These are phyloP conservation scores for Anneissia japonica DNA, from an alignment of 35 echinoderm and acorn worm genomes.

Conservation along the genomic window DNA sequence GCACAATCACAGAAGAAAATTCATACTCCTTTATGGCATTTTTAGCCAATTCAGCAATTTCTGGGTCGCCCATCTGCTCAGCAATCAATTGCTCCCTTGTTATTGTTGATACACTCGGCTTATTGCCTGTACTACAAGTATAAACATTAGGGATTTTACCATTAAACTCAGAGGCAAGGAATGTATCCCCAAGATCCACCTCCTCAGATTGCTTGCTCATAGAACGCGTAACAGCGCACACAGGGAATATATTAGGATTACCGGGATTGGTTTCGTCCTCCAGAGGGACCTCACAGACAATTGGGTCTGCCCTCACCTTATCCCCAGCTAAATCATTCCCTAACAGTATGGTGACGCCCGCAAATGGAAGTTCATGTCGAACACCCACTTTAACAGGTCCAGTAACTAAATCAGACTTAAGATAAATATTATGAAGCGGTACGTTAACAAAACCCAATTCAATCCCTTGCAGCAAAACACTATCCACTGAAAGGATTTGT, in stretches of 20 bases:
- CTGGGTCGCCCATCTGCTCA: not conserved
- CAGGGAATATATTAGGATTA: not conserved
- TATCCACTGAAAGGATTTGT: not conserved
- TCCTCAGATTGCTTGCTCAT: not conserved
- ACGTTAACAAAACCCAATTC: not conserved
- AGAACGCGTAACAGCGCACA: constrained; percentile 10
- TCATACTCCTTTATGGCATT: not conserved
- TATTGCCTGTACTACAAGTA: not conserved
- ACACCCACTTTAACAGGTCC: constrained; percentile 19
- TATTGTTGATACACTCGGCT: not conserved
- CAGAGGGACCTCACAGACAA: not conserved
- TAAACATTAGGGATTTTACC: not conserved
- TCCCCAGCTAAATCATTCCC: not conserved
- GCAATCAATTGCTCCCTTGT: not conserved
- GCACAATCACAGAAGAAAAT: not conserved
- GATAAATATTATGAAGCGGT: not conserved
- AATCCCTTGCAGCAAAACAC: constrained; percentile 15
- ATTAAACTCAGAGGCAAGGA: not conserved
- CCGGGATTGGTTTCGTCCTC: not conserved
- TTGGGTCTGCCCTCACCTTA: not conserved
- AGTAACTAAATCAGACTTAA: constrained; percentile 25
- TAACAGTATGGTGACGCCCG: not conserved
- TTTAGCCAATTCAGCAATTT: not conserved
- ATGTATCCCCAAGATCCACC: not conserved
- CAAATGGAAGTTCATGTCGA: constrained; percentile 12